Conservation (phyloP, 2,797 vertebrate species). For the Artibeus lituratus region DNA sequence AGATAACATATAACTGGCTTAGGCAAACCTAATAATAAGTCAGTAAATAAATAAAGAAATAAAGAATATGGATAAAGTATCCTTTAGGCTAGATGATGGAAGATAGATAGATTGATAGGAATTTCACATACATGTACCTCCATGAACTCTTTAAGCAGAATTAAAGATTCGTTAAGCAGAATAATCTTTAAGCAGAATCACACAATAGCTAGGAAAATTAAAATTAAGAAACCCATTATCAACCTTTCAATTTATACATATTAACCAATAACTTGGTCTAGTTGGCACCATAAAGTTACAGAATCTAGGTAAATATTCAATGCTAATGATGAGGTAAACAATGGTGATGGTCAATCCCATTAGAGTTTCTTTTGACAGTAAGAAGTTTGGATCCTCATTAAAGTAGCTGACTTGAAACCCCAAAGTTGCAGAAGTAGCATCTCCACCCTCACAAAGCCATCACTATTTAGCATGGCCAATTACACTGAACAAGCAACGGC, state of each 20-base stretch:
- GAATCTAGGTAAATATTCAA: background rate
- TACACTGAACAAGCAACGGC: constrained; percentile 56
- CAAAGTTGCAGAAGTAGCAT: constrained; percentile 46
- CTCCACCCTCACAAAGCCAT: constrained; percentile 53
- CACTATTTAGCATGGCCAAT: constrained; percentile 39
- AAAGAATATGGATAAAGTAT: background rate
- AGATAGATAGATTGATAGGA: background rate
- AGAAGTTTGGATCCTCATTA: constrained; percentile 44
- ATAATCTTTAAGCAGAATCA: background rate
- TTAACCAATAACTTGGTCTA: background rate
- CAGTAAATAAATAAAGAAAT: background rate
- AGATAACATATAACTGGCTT: background rate
- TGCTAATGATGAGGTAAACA: constrained; percentile 28
- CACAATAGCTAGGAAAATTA: constrained; percentile 4
- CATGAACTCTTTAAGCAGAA: background rate
- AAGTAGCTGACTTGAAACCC: constrained; percentile 43
- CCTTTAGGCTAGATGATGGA: background rate
- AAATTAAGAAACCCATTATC: background rate
- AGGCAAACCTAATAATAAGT: background rate
- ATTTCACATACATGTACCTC: background rate
- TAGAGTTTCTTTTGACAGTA: constrained; percentile 2
- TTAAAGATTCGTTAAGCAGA: background rate
- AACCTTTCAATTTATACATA: background rate
- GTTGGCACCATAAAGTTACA: background rate
- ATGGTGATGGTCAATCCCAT: constrained; percentile 11